These are phyloP conservation scores for Hypocryptadius cinnamomeus DNA, from an alignment of 2,113 vertebrate genomes.

Conservation along the genomic window DNA sequence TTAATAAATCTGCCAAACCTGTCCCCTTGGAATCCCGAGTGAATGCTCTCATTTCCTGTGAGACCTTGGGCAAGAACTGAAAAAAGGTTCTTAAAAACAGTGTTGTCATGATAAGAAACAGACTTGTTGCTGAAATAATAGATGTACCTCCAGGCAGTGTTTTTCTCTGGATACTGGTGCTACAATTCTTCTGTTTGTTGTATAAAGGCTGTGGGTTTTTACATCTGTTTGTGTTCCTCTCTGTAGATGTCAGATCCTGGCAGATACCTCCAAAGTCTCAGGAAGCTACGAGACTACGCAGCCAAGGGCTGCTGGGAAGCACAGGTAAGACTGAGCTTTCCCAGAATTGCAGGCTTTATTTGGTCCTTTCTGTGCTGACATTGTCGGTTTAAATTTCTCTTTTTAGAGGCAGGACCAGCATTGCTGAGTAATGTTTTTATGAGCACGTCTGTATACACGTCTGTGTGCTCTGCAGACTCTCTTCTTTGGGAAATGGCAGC, in stretches of 20 bases:
- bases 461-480: neutral
- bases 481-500: neutral
- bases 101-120: neutral
- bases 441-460: accelerated
- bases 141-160: neutral
- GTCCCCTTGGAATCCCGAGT: neutral
- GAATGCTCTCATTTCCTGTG: neutral
- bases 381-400: neutral
- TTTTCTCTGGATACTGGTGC: neutral
- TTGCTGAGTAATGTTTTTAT: neutral
- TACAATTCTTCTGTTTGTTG: neutral
- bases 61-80: neutral
- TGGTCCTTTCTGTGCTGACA: neutral
- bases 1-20: neutral
- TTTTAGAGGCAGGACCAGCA: neutral
- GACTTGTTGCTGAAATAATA: neutral
- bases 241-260: conserved; percentile 86
- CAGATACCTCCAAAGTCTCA: conserved; percentile 87
- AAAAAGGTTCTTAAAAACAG: neutral
- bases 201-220: neutral
- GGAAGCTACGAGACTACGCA: conserved; percentile 90
- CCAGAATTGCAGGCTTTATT: neutral
- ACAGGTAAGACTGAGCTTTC: conserved; percentile 72
- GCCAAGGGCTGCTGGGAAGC: conserved; percentile 95
- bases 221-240: neutral